Evolutionary conservation across 2,888 invertebrate genomes (phyloP), one percentile per base, ranked within the genome.

Genomic region (Lasius platythorax): DNA sequence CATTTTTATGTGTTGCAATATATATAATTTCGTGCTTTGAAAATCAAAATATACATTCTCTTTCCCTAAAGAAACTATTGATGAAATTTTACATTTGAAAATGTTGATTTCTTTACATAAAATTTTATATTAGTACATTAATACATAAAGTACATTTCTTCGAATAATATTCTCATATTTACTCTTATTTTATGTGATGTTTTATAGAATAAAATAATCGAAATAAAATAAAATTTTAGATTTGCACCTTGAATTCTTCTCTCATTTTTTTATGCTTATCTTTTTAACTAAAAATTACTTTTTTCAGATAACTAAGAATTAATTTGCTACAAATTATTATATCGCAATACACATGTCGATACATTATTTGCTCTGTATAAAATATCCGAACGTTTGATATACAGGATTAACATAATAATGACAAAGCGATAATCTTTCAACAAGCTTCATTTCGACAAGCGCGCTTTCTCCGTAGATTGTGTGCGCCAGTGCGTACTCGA

Each of bases 281-380:
- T n/a, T 67, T 9, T 1, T 67, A 67, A 28, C 23, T 43, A 43
- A 43, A 67, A 28, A 67, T 33, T 64, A 33, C 9, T 4, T 28
- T 12, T 12, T 15, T 53, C 8, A n/a, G 9, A 18, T 50, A 53
- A 70, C 15, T 53, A n/a, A 30, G 0, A 18, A 11, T 33, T 30
- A 68, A n/a, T 30, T 68, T 18, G 1, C 8, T 53, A n/a, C 12
- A 53, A 68, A 50, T 53, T 12, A n/a, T 70, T 70, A 70, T n/a
- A 50, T 63, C 9, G 12, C 1, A 63, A 30, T 43, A 18, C n/a
- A 37, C 30, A 33, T 15, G 2, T 18, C 18, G 3, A 66, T 40
- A 23, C 1, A 66, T 8, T 8, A 37, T 23, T 23, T 40, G 23
- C 15, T 33, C 3, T 23, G 37, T 15, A 15, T 18, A 0, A 46